These are phyloP conservation scores for Microlaimidae sp. DNA, from an alignment of 2,888 invertebrate genomes.

Conservation along the genomic window DNA sequence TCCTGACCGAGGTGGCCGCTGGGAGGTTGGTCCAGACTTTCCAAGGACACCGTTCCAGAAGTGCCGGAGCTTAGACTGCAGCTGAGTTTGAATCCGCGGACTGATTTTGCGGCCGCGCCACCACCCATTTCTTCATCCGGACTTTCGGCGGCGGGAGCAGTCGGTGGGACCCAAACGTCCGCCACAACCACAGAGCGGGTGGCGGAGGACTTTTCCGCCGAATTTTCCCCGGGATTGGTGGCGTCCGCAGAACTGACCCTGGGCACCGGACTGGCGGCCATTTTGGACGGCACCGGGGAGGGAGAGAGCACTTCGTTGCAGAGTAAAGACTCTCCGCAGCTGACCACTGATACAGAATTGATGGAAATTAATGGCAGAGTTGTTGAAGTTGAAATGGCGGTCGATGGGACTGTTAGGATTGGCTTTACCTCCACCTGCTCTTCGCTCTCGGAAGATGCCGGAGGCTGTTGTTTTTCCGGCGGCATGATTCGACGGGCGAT, in stretches of 20 bases:
- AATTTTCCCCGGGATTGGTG: background rate
- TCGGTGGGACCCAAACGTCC: slow-evolving; percentile 14
- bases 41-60: background rate
- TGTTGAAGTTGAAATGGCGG: background rate
- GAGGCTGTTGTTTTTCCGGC: background rate
- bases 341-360: background rate
- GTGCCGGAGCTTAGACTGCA: background rate
- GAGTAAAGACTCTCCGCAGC: background rate
- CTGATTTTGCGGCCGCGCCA: background rate
- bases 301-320: background rate
- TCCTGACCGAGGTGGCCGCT: background rate
- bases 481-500: background rate
- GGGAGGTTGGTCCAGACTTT: no score
- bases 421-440: background rate
- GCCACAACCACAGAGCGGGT: background rate
- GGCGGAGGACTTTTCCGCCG: background rate
- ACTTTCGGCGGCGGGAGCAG: background rate
- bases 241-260: background rate
- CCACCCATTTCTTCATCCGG: background rate
- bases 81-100: no score
- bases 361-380: no score
- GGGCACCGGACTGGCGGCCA: background rate
- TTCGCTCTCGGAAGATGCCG: background rate
- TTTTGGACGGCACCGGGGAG: background rate
- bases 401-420: background rate